These are phyloP conservation scores for Tetraodon nigroviridis DNA, from an alignment of 2,113 vertebrate genomes.

Conservation along the genomic window DNA sequence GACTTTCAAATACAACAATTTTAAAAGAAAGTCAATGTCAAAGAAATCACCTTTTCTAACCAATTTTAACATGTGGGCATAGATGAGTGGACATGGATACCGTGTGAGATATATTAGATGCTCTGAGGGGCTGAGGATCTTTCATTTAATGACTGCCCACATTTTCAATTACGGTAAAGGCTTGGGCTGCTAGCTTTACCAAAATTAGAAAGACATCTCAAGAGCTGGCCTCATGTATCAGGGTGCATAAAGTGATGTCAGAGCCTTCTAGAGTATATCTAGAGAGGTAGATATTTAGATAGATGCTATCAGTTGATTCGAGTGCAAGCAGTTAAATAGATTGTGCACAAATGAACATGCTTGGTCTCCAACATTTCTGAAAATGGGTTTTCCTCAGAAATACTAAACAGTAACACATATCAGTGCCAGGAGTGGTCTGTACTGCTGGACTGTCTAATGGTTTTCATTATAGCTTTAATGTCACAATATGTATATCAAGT, in stretches of 20 bases:
- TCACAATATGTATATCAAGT: no score
- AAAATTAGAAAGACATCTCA: constrained; percentile 37
- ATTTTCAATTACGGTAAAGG: constrained; percentile 25
- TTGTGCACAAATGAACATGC: no score
- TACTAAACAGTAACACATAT: background rate
- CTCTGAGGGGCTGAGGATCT: constrained; percentile 9
- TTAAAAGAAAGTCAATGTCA: background rate
- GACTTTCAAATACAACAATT: background rate
- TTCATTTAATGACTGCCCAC: constrained; percentile 37
- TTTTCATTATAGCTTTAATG: no score
- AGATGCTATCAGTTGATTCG: background rate
- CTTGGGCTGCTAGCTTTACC: constrained; percentile 3
- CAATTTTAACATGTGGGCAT: background rate
- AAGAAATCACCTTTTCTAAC: background rate
- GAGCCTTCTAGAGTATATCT: constrained; percentile 11
- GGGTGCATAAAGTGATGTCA: constrained; percentile 13
- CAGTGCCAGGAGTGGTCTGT: background rate
- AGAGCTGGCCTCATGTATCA: constrained; percentile 20
- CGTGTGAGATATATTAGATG: constrained; percentile 29
- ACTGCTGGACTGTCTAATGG: no score
- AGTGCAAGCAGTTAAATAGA: no score
- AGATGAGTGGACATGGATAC: background rate
- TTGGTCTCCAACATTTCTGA: no score
- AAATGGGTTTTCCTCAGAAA: background rate
- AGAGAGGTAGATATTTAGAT: background rate